A percentile compares a stretch with the other conserved stretches of the same genome.
Conservation (phyloP, 2,113 vertebrate genomes). For the Leucopsar rothschildi region DNA sequence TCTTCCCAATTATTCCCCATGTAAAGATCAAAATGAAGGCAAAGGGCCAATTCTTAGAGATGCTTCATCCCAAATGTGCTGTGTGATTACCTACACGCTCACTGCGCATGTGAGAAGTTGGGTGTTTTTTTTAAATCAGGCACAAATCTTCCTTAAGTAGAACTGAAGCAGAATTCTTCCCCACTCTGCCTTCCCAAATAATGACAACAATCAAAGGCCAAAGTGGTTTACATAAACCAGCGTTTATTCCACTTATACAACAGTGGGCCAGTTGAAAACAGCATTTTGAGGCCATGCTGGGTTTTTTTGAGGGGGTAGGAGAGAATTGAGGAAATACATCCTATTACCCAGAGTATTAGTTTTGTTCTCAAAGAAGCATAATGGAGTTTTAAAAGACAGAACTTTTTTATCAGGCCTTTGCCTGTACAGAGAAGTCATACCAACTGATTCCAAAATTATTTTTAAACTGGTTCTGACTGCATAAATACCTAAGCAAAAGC, state of each 20-base stretch:
- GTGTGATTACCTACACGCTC: background rate
- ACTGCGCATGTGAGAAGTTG: background rate
- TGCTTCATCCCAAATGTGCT: constrained; percentile 15
- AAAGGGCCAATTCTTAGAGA: constrained; percentile 34
- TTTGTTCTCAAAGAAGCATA: background rate
- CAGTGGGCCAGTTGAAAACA: background rate
- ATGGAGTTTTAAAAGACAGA: background rate
- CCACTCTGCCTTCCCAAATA: background rate
- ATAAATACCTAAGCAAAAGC: constrained; percentile 38
- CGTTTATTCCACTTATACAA: background rate
- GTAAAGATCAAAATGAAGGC: constrained; percentile 54
- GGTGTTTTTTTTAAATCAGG: background rate
- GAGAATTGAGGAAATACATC: background rate
- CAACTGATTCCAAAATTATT: constrained; percentile 3
- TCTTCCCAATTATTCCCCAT: constrained; percentile 31
- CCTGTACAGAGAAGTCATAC: background rate
- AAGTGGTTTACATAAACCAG: background rate
- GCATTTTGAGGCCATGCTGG: background rate
- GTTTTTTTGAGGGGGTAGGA: rapidly evolving
- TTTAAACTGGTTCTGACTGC: constrained; percentile 39
- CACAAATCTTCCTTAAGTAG: background rate
- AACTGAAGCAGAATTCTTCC: background rate
- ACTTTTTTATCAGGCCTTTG: background rate
- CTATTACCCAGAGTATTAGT: background rate
- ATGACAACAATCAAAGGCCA: background rate